phyloP scores from a whole-genome alignment of 2,888 invertebrate species.

The Dorcus hopei region DNA sequence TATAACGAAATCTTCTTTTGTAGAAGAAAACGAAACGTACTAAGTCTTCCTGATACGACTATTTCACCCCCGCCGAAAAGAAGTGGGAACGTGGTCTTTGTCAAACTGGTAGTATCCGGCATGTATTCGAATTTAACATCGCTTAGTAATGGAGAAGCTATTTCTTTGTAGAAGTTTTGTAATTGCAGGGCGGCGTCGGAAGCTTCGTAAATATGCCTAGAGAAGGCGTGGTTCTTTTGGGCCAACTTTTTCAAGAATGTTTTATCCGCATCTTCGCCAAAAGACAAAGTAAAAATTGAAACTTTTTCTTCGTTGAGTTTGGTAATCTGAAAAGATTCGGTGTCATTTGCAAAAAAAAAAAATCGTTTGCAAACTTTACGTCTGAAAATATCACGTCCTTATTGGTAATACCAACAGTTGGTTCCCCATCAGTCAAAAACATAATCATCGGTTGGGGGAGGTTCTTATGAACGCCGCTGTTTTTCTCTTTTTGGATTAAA shows the following conservation, averaged over 20 bases:
- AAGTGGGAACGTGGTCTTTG: constrained; percentile 56
- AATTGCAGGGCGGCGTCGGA: constrained; percentile 53
- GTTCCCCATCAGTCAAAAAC: constrained; percentile 66
- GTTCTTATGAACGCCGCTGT: constrained; percentile 17
- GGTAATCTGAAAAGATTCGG: constrained; percentile 14
- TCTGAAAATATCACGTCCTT: constrained; percentile 54
- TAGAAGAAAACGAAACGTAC: constrained; percentile 14
- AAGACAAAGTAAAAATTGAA: constrained; percentile 66
- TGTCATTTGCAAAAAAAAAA: constrained; percentile 34
- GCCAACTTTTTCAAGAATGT: constrained; percentile 64
- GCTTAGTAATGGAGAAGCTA: neutral
- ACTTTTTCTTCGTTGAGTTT: constrained; percentile 43
- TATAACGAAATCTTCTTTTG: neutral
- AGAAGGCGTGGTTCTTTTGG: constrained; percentile 63
- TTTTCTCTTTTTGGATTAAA: constrained; percentile 28
- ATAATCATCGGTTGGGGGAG: constrained; percentile 60
- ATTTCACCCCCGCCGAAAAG: constrained; percentile 62
- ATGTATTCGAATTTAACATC: neutral
- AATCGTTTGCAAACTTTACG: constrained; percentile 32
- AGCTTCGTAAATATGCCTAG: constrained; percentile 68
- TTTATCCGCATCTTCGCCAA: constrained; percentile 67
- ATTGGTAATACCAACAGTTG: constrained; percentile 58
- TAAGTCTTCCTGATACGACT: constrained; percentile 58
- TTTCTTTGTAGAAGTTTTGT: neutral
- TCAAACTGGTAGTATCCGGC: constrained; percentile 47